Conservation (phyloP, 2,797 vertebrate genomes). For the Apogon hyalosoma region DNA sequence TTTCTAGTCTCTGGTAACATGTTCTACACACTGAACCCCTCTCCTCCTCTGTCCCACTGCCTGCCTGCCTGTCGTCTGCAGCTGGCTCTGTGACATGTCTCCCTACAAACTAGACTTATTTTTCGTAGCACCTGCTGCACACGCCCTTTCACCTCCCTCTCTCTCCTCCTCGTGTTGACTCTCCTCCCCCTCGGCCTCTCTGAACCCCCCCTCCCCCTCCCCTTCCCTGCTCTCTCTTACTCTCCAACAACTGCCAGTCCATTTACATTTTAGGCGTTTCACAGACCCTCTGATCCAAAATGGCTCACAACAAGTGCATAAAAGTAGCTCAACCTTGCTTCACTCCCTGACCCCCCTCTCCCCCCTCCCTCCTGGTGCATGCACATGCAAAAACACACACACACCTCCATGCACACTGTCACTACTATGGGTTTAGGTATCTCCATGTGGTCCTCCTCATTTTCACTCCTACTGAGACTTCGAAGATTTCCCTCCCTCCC, state of each 20-base stretch:
- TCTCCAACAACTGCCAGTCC: slow-evolving; percentile 69
- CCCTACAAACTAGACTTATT: slow-evolving; percentile 51
- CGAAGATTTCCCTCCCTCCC: slow-evolving; percentile 7
- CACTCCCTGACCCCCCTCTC: background rate
- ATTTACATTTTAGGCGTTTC: slow-evolving; percentile 81
- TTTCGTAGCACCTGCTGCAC: slow-evolving; percentile 69
- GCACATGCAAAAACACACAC: slow-evolving; percentile 10
- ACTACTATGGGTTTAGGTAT: background rate
- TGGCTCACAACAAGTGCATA: slow-evolving; percentile 77
- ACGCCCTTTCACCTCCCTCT: slow-evolving; percentile 59
- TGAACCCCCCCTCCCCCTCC: slow-evolving; percentile 49
- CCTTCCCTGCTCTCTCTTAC: slow-evolving; percentile 1
- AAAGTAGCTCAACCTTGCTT: slow-evolving; percentile 79
- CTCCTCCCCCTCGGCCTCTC: slow-evolving; percentile 52
- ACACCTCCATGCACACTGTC: slow-evolving; percentile 18
- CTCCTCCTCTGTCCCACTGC: no score
- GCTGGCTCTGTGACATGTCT: slow-evolving; percentile 38
- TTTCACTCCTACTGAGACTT: slow-evolving; percentile 6
- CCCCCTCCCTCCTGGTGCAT: slow-evolving; percentile 2
- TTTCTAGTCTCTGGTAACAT: no score
- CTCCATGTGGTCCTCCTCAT: slow-evolving; percentile 10
- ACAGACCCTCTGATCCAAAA: slow-evolving; percentile 53
- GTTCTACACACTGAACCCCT: no score
- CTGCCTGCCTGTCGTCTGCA: slow-evolving; percentile 4
- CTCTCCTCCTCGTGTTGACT: slow-evolving; percentile 11